These are phyloP conservation scores for Dorcus parallelipipedus DNA, from an alignment of 2,888 invertebrate species.

Conservation along the genomic window DNA sequence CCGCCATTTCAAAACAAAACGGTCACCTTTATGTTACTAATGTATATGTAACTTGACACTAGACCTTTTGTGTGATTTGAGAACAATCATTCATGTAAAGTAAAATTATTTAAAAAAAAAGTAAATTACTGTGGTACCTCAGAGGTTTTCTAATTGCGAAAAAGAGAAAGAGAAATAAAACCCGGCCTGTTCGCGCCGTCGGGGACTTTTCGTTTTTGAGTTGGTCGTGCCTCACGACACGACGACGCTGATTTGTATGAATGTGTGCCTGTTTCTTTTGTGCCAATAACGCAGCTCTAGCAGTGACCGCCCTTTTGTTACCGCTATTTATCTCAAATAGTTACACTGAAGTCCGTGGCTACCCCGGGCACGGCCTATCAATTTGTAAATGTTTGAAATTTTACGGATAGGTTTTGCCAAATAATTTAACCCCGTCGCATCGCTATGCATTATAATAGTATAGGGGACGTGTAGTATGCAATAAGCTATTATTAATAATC, in stretches of 20 bases:
- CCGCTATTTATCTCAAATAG: too few relatives aligned
- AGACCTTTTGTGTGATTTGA: slow-evolving; percentile 39
- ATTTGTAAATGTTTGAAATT: slow-evolving; percentile 41
- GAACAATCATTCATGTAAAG: slow-evolving; percentile 41
- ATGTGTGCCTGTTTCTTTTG: slow-evolving; percentile 44
- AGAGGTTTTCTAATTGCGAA: slow-evolving; percentile 19
- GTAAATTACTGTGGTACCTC: slow-evolving; percentile 33
- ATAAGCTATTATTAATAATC: slow-evolving; percentile 35
- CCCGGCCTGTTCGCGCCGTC: not conserved
- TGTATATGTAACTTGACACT: slow-evolving; percentile 47
- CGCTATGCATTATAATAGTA: slow-evolving; percentile 17
- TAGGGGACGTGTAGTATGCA: slow-evolving; percentile 45
- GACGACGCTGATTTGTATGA: slow-evolving; percentile 22
- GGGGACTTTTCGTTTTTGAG: slow-evolving; percentile 7
- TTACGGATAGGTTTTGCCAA: slow-evolving; percentile 41
- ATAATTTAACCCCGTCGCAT: slow-evolving; percentile 25
- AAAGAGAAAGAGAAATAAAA: not conserved
- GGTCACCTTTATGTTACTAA: slow-evolving; percentile 35
- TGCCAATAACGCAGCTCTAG: slow-evolving; percentile 43
- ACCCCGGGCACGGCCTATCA: not conserved
- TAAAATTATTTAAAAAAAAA: slow-evolving; percentile 21
- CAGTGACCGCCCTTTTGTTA: slow-evolving; percentile 28
- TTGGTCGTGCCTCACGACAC: not conserved
- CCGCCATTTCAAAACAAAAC: slow-evolving; percentile 32
- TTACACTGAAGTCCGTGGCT: too few relatives aligned